Percentiles rank a stretch among this genome's conserved stretches.
phyloP scores from a whole-genome alignment of 2,113 vertebrate species.

The Oplegnathus fasciatus region DNA sequence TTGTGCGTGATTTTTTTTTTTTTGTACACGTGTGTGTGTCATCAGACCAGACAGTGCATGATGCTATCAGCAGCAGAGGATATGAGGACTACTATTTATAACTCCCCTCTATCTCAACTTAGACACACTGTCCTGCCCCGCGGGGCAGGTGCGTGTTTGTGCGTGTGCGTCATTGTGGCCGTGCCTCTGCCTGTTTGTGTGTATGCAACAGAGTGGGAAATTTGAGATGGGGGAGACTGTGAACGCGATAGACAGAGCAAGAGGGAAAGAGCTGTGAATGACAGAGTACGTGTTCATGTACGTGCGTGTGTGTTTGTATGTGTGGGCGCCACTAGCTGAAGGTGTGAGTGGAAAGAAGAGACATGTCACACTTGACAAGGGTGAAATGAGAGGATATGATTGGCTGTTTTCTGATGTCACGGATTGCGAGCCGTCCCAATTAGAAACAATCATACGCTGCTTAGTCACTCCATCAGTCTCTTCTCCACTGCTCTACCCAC shows the following conservation, averaged over 20 bases:
- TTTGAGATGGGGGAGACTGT: slow-evolving; percentile 50
- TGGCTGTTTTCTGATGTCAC: slow-evolving; percentile 74
- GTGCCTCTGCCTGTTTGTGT: slow-evolving; percentile 29
- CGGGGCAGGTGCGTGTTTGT: slow-evolving; percentile 53
- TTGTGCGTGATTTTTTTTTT: slow-evolving; percentile 6
- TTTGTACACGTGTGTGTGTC: slow-evolving; percentile 43
- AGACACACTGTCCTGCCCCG: slow-evolving; percentile 65
- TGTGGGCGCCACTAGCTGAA: slow-evolving; percentile 12
- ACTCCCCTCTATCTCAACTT: slow-evolving; percentile 69
- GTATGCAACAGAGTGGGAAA: slow-evolving; percentile 41
- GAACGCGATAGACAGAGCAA: slow-evolving; percentile 44
- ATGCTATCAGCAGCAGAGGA: slow-evolving; percentile 78
- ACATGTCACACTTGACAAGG: slow-evolving; percentile 75
- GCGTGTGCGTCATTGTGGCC: not conserved
- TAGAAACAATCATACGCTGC: slow-evolving; percentile 69
- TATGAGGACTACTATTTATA: slow-evolving; percentile 81
- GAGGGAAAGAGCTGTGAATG: slow-evolving; percentile 19
- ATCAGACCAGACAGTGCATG: slow-evolving; percentile 67
- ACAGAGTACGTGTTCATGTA: not conserved
- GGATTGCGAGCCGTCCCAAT: slow-evolving; percentile 64
- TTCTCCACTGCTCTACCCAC: not conserved
- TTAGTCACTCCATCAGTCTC: slow-evolving; percentile 58
- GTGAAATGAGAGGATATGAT: slow-evolving; percentile 71
- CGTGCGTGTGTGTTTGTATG: not conserved
- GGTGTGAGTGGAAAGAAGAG: slow-evolving; percentile 57